Conservation (phyloP, 2,113 vertebrate genomes). For the Chloroceryle aenea region DNA sequence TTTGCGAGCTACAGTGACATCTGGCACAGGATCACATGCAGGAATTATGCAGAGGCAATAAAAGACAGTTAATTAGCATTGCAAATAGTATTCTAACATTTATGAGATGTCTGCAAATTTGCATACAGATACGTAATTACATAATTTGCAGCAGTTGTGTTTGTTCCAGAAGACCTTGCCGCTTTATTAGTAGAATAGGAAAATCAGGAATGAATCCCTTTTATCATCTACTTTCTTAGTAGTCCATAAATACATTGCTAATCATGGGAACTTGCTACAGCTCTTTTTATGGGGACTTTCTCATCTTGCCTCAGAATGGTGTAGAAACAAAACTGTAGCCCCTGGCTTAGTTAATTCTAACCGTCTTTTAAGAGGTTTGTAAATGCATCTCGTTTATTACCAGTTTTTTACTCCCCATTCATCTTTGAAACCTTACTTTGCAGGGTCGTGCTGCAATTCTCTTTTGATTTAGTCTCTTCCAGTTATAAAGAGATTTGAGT, state of each 20-base stretch:
- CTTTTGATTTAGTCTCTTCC: not conserved
- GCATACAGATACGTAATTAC: slow-evolving; percentile 84
- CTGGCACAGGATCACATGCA: slow-evolving; percentile 79
- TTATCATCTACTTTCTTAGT: slow-evolving; percentile 39
- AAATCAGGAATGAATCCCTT: slow-evolving; percentile 73
- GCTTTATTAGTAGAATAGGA: slow-evolving; percentile 75
- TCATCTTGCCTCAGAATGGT: slow-evolving; percentile 5
- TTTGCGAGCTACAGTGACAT: slow-evolving; percentile 80
- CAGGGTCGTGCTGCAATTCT: not conserved
- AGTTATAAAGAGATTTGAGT: slow-evolving; percentile 6
- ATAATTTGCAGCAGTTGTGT: slow-evolving; percentile 83
- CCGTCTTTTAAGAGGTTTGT: slow-evolving; percentile 23
- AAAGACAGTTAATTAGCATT: slow-evolving; percentile 83
- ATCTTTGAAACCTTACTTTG: slow-evolving; percentile 24
- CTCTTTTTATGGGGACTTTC: slow-evolving; percentile 30
- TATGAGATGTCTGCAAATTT: slow-evolving; percentile 81
- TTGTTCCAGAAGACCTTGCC: slow-evolving; percentile 77
- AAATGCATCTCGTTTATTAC: slow-evolving; percentile 12
- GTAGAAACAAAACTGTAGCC: not conserved
- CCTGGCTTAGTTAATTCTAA: not conserved
- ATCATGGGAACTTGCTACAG: not conserved
- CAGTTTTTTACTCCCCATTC: not conserved
- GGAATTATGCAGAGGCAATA: slow-evolving; percentile 81
- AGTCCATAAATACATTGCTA: slow-evolving; percentile 56
- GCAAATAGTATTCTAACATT: slow-evolving; percentile 80